Percentiles rank a stretch among this genome's conserved stretches.
These are phyloP conservation scores for Holacanthus passer DNA, from an alignment of 2,113 vertebrate genomes.

Conservation along the genomic window DNA sequence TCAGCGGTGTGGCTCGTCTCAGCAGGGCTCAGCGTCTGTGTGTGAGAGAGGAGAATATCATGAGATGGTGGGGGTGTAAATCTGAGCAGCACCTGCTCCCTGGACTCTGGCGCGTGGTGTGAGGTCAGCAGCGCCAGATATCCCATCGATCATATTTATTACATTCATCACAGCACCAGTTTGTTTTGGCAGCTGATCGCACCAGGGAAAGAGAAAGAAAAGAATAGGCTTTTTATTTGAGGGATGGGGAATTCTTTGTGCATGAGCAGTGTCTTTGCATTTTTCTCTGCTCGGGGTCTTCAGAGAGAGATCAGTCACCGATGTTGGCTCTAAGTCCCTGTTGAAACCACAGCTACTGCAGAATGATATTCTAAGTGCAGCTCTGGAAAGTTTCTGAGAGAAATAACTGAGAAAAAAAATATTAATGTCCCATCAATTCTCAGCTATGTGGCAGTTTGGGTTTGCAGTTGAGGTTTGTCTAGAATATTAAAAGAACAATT, in stretches of 20 bases:
- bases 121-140: conserved; percentile 81
- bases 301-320: conserved; percentile 66
- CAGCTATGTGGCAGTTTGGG: conserved; percentile 33
- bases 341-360: conserved; percentile 55
- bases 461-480: conserved; percentile 41
- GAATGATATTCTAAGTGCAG: conserved; percentile 43
- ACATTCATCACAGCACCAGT: conserved; percentile 77
- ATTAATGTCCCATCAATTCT: conserved; percentile 47
- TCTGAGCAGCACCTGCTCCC: conserved; percentile 83
- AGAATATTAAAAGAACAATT: conserved; percentile 35
- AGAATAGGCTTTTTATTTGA: conserved; percentile 68
- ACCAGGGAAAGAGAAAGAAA: conserved; percentile 45
- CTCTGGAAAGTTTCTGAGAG: conserved; percentile 55
- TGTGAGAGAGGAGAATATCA: conserved; percentile 50
- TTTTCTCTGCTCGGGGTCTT: conserved; percentile 54
- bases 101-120: conserved; percentile 72
- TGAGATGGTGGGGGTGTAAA: conserved; percentile 67
- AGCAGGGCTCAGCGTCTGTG: conserved; percentile 54
- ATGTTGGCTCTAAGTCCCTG: conserved; percentile 35
- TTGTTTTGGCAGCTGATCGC: conserved; percentile 85
- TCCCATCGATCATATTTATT: conserved; percentile 84
- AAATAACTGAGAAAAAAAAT: conserved; percentile 45
- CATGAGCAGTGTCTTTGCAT: conserved; percentile 60
- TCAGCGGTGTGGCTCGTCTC: conserved; percentile 40
- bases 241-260: conserved; percentile 59